phyloP scores from a whole-genome alignment of 2,888 invertebrate species.

The Drosophila neonasuta region DNA sequence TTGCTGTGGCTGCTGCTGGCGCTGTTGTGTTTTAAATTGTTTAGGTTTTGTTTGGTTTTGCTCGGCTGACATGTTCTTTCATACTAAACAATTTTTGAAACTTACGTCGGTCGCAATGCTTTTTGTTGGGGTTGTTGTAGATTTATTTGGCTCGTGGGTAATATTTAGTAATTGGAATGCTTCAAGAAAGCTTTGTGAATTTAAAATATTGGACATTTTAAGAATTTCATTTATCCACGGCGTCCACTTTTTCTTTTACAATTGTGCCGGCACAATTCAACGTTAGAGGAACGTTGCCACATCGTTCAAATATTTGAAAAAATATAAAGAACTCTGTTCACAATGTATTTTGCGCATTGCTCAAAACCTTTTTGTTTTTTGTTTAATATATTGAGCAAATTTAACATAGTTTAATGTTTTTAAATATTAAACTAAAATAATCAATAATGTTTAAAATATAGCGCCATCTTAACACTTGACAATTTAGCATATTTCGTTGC shows the following conservation, averaged over 20 bases:
- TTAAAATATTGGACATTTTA: slow-evolving; percentile 31
- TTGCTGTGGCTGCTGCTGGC: neutral
- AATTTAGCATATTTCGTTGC: neutral
- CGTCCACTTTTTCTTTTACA: neutral
- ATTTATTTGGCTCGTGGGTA: neutral
- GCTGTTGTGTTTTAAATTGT: slow-evolving; percentile 41
- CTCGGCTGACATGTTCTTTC: too few relatives aligned
- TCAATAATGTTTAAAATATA: neutral
- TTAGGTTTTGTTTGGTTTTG: too few relatives aligned
- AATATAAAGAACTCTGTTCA: too few relatives aligned
- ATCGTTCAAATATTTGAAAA: too few relatives aligned
- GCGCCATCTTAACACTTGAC: neutral
- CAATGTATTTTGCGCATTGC: too few relatives aligned
- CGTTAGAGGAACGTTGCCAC: slow-evolving; percentile 20
- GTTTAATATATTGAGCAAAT: too few relatives aligned
- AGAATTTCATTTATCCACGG: neutral
- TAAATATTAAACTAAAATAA: too few relatives aligned
- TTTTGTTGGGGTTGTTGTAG: neutral
- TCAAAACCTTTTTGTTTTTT: too few relatives aligned
- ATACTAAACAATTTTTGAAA: too few relatives aligned
- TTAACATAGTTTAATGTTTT: too few relatives aligned
- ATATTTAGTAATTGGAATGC: neutral
- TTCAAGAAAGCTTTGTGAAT: slow-evolving; percentile 1
- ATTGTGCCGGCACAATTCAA: slow-evolving; percentile 37
- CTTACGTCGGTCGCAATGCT: too few relatives aligned